These are phyloP conservation scores for Amblyjoppa fuscipennis DNA, from an alignment of 2,888 invertebrate genomes.

Conservation along the genomic window DNA sequence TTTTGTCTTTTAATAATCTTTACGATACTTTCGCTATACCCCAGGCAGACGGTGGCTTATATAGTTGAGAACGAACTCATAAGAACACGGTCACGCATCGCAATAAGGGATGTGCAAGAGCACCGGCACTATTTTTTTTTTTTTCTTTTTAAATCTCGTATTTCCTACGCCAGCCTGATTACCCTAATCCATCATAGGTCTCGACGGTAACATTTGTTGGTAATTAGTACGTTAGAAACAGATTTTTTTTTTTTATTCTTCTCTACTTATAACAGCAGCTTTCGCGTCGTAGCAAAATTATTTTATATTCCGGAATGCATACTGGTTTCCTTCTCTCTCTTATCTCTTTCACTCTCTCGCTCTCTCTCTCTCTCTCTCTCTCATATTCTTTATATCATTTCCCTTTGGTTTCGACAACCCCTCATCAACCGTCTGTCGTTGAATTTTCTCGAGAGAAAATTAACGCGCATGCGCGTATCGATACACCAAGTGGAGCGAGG, in stretches of 20 bases:
- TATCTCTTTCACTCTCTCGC: not conserved
- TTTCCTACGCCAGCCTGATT: slow-evolving; percentile 69
- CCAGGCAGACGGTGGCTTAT: slow-evolving; percentile 64
- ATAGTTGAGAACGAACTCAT: slow-evolving; percentile 13
- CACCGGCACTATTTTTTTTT: slow-evolving; percentile 71
- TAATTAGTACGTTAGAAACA: slow-evolving; percentile 71
- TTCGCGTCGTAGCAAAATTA: slow-evolving; percentile 70
- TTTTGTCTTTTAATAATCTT: slow-evolving; percentile 57
- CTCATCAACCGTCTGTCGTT: slow-evolving; percentile 19
- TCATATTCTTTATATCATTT: slow-evolving; percentile 13
- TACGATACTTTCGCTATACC: slow-evolving; percentile 60
- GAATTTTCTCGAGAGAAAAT: slow-evolving; percentile 41
- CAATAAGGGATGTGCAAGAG: slow-evolving; percentile 71
- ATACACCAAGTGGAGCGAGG: slow-evolving; percentile 63
- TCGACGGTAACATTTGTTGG: slow-evolving; percentile 67
- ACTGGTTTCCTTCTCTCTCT: slow-evolving; percentile 47
- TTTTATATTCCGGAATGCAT: slow-evolving; percentile 70
- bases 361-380: slow-evolving; percentile 10
- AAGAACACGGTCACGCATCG: slow-evolving; percentile 52
- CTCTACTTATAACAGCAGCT: slow-evolving; percentile 64
- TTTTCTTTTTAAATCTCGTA: slow-evolving; percentile 63
- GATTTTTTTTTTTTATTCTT: slow-evolving; percentile 64
- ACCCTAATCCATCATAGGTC: slow-evolving; percentile 61
- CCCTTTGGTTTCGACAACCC: slow-evolving; percentile 16
- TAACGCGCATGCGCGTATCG: slow-evolving; percentile 54